phyloP scores from a whole-genome alignment of 2,113 vertebrate species.

The Apodemus sylvaticus region DNA sequence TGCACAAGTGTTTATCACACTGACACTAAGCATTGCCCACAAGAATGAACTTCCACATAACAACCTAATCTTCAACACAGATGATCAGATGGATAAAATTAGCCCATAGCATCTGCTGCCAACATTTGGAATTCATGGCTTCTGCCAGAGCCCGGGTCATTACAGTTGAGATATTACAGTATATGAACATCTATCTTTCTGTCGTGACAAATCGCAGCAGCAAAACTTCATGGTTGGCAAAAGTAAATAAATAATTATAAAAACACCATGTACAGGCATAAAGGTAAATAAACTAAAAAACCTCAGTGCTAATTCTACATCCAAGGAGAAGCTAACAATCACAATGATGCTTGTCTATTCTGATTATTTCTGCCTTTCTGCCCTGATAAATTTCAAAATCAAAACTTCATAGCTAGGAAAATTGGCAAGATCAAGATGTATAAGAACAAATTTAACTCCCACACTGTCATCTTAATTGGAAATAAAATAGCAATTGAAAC shows the following conservation, averaged over 20 bases:
- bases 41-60: constrained; percentile 6
- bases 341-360: background rate
- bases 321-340: background rate
- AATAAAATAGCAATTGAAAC: background rate
- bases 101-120: constrained; percentile 27
- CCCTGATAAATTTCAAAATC: constrained; percentile 38
- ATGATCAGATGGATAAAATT: constrained; percentile 32
- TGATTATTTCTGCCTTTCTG: background rate
- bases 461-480: background rate
- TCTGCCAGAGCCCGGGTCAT: background rate
- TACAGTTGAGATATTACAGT: background rate
- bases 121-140: background rate
- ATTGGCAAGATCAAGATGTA: background rate
- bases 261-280: background rate
- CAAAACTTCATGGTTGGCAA: background rate
- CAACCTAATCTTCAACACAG: constrained; percentile 21
- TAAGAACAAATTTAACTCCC: background rate
- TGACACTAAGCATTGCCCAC: background rate
- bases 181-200: background rate
- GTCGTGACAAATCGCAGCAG: background rate
- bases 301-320: background rate
- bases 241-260: constrained; percentile 6
- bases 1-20: background rate
- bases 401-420: constrained; percentile 14
- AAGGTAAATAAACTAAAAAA: background rate